Base-by-base conservation (phyloP, 2,113 vertebrate species). In the Poeciliopsis occidentalis region DNA sequence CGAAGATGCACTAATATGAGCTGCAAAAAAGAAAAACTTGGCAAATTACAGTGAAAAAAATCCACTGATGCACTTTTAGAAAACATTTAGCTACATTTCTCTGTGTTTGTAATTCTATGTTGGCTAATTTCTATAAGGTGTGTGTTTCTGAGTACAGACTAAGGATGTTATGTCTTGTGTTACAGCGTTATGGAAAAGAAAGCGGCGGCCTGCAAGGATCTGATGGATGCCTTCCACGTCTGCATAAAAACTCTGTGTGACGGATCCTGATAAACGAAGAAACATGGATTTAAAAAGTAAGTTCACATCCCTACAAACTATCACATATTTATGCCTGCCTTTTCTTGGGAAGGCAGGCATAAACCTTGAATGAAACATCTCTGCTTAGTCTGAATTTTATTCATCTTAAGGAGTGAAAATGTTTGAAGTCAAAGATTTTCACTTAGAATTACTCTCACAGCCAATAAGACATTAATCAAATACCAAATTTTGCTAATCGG, bases 131-230 rank as follows among this genome's bases (percentile, higher is more conserved):
- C 17, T 19, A 54, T 8, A 2, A 22, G 22, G 47, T 54, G 34
- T 29, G 34, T 32, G 32, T 8, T 65, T 69, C 7, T 34, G 26
- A 39, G 63, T 30, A 10, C 69, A 19, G 34, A 30, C 19, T 24
- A 12, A 39, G 12, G n/a, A 31, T 65, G 12, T 83, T 34, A 57
- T 73, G 51, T 12, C 74, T 67, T 88, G 26, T 90, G 75, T 88
- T 87, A 81, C 82, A 94, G 94, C 88, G 74, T 94, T 73, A 91
- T 79, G 84, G 83, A 87, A 62, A 93, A 91, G 60, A 83, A 88
- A 30, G 78, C n/a, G 2, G 89, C 91, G 34, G 66, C 8, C 66
- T 94, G 93, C 78, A 91, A 86, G 85, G 89, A 94, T 73, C 89
- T 95, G 24, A 2, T 91, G 91, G n/a, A n/a, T n/a, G n/a, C n/a